Evolutionary conservation across 2,888 invertebrate species (phyloP), one percentile per base, ranked within the genome.

Genomic region (Horisme vitalbata): DNA sequence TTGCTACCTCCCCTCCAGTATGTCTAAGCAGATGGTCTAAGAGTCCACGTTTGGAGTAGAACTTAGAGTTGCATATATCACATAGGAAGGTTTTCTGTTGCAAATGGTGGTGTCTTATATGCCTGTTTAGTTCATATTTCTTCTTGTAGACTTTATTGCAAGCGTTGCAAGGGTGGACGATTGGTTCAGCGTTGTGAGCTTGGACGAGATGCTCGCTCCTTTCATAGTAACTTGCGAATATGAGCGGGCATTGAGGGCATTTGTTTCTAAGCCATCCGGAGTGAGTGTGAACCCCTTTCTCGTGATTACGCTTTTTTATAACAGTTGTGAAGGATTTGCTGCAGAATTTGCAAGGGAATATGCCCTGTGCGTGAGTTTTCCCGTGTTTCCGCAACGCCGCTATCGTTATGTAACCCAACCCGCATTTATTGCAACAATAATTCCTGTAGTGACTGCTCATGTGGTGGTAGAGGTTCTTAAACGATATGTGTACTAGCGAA

Each of bases 331-430:
- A 92, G 6, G 81, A 71, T 60, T 91, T 91, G 0, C 84, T 88
- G 56, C 92, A 92, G 30, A 72, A 85, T 10, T 80, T 81, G 59
- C 91, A 92, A 0, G 90, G 90, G 51, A 91, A 93, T 33, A 90
- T 79, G 4, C 90, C 89, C 26, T 83, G 86, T 1, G 80, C 84
- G 59, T 90, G 90, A 0, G 86, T 89, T 55, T 85, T 87, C 0
- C 75, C 81, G 57, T 90, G 90, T 34, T 89, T 87, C 20, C 86
- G 72, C n/a, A 90, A 54, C 0, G 87, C 86, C 1, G 85, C 83
- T 21, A 87, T 87, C 0, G 89, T 88, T 0, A 87, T 84, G 47
- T 87, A 90, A 0, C 85, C 87, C 0, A 71, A 79, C 0, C 85
- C 88, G 54, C 90, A 90, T 59, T 86, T 86, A 12, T 83, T 80